Evolutionary conservation across 2,888 invertebrate species (phyloP).

Genomic region (Polia nebulosa): DNA sequence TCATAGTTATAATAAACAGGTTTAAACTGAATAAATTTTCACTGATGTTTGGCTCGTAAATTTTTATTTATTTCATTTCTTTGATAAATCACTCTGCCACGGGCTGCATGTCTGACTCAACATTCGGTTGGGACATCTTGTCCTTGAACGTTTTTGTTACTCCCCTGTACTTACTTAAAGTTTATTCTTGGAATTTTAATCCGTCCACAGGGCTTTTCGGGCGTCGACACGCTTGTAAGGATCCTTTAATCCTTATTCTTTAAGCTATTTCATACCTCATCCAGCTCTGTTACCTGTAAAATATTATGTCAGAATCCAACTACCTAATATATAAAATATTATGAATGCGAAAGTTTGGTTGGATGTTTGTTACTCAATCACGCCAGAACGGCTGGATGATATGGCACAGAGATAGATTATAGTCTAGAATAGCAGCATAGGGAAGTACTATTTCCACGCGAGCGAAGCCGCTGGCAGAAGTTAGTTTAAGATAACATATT

Average conservation of each 20-base stretch:
- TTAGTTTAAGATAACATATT: no score
- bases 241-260: not conserved
- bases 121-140: slow-evolving; percentile 9
- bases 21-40: not conserved
- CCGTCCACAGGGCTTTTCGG: not conserved
- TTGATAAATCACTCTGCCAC: not conserved
- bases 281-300: not conserved
- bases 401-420: no score
- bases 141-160: slow-evolving; percentile 5
- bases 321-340: no score
- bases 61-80: not conserved
- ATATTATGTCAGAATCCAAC: not conserved
- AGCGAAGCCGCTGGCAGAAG: no score
- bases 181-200: slow-evolving; percentile 16
- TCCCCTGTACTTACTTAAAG: not conserved
- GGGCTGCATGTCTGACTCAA: slow-evolving; percentile 21
- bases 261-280: not conserved
- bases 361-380: no score
- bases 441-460: no score
- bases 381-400: no score
- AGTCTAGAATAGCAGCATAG: no score
- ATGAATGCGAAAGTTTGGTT: no score
- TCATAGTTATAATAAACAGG: no score
- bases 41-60: not conserved
- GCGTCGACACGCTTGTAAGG: not conserved